Conservation (phyloP, 2,113 vertebrate species). For the Callithrix jacchus region DNA sequence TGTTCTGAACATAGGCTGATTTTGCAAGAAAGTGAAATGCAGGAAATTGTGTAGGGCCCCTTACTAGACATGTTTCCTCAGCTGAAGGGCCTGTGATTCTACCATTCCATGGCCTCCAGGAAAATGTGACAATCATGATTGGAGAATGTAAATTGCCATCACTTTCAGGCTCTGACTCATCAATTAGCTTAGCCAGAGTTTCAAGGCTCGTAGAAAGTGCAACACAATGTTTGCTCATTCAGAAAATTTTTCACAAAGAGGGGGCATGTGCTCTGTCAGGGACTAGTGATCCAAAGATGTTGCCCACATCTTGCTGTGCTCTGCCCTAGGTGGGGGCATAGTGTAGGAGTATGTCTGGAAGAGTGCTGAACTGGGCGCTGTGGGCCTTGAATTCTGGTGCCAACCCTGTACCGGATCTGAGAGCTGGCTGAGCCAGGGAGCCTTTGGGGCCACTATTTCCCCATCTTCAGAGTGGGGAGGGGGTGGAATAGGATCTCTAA, state of each 20-base stretch:
- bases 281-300: neutral
- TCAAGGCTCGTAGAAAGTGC: neutral
- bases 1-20: neutral
- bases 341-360: neutral
- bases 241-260: neutral
- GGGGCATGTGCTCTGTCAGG: neutral
- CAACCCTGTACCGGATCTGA: neutral
- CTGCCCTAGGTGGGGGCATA: no score
- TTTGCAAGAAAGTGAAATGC: neutral
- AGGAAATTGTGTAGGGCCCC: neutral
- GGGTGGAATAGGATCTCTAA: neutral
- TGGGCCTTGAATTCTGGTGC: neutral
- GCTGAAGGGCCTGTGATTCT: neutral
- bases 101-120: neutral
- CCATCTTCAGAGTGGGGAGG: neutral
- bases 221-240: neutral
- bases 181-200: neutral
- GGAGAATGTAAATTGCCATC: neutral
- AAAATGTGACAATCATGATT: neutral
- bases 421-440: neutral
- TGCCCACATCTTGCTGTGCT: neutral
- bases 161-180: neutral
- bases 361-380: fast-evolving
- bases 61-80: neutral
- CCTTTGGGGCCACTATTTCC: neutral